phyloP scores from a whole-genome alignment of 2,888 invertebrate species.

The Mesopsocus fuscifrons region DNA sequence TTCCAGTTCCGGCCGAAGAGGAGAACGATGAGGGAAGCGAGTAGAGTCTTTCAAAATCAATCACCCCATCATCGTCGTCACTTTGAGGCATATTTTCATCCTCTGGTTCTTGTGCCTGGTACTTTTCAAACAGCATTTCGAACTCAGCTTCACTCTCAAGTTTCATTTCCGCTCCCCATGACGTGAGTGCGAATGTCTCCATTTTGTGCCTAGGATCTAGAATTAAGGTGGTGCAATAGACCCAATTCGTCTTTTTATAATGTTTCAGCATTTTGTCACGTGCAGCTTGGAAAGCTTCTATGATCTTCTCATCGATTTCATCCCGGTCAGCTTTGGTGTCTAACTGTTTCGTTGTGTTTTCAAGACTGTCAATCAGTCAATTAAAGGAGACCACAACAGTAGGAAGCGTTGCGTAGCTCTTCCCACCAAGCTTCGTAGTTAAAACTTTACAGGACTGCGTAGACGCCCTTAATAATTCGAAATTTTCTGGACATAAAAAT shows the following conservation, averaged over 20 bases:
- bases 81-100: background rate
- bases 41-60: background rate
- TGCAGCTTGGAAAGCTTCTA: constrained; percentile 16
- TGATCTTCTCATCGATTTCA: constrained; percentile 15
- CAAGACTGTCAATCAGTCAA: constrained; percentile 16
- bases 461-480: no score
- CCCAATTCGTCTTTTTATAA: constrained; percentile 17
- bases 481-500: no score
- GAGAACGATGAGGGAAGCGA: background rate
- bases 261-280: constrained; percentile 17
- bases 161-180: constrained; percentile 14
- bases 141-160: constrained; percentile 9
- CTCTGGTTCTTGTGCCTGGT: background rate
- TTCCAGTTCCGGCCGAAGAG: background rate
- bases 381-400: constrained; percentile 16
- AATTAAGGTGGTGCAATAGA: constrained; percentile 17
- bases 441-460: no score
- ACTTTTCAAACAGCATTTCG: constrained; percentile 12
- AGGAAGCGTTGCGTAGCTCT: constrained; percentile 17
- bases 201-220: constrained; percentile 18
- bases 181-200: constrained; percentile 16
- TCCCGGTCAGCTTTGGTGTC: no score
- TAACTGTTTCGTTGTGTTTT: no score
- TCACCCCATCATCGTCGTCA: background rate
- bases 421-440: no score